Percentiles rank a stretch among this genome's conserved stretches.
phyloP scores from a whole-genome alignment of 2,113 vertebrate species.

The Xiphophorus couchianus region DNA sequence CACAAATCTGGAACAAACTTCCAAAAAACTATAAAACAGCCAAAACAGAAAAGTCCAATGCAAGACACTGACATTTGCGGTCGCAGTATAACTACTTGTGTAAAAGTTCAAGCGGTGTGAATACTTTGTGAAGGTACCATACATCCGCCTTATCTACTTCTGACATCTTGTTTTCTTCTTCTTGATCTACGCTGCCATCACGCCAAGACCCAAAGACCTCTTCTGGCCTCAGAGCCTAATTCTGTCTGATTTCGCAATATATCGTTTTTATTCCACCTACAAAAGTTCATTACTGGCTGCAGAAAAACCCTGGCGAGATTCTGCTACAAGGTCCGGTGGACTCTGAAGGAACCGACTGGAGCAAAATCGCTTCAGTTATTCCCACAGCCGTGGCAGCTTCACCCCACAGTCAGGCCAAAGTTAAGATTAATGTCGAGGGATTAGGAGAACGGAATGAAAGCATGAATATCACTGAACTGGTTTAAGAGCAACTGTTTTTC shows the following conservation, averaged over 20 bases:
- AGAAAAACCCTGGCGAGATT: slow-evolving; percentile 13
- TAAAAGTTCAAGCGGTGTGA: too few species aligned
- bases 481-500: slow-evolving; percentile 18
- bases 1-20: too few species aligned
- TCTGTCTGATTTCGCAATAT: neutral
- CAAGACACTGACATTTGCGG: too few species aligned
- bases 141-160: slow-evolving; percentile 16
- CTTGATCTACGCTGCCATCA: slow-evolving; percentile 13
- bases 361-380: slow-evolving; percentile 11
- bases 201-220: neutral
- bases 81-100: too few species aligned
- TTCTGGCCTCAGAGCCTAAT: neutral
- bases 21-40: too few species aligned
- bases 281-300: neutral
- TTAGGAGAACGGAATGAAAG: slow-evolving; percentile 42
- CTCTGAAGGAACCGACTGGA: slow-evolving; percentile 50
- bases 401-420: slow-evolving; percentile 21
- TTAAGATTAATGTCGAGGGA: slow-evolving; percentile 34
- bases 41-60: too few species aligned
- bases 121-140: neutral
- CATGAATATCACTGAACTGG: slow-evolving; percentile 21
- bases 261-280: neutral
- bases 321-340: slow-evolving; percentile 40
- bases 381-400: slow-evolving; percentile 7
- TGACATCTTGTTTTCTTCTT: neutral